These are phyloP conservation scores for Anolis sagrei DNA, from an alignment of 2,113 vertebrate species.

Conservation along the genomic window DNA sequence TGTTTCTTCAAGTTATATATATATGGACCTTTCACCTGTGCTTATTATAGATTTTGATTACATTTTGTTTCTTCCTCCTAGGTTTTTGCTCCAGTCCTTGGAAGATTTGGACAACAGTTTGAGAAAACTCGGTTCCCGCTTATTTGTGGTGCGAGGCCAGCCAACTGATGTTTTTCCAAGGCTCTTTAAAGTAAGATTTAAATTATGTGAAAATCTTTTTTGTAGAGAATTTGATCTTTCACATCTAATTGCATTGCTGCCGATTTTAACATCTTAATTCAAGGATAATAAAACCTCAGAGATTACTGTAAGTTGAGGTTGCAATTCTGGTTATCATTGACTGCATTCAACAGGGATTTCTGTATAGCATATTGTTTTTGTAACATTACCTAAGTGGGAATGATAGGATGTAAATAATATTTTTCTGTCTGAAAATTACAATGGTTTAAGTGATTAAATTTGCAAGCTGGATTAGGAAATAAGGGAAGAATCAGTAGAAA, in stretches of 20 bases:
- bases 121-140: slow-evolving; percentile 91
- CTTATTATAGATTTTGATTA: not conserved
- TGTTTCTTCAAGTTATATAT: not conserved
- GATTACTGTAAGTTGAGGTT: not conserved
- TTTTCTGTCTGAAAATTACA: too few species aligned
- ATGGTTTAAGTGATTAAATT: not conserved
- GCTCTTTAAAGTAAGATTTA: slow-evolving; percentile 89
- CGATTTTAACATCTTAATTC: not conserved
- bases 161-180: slow-evolving; percentile 94
- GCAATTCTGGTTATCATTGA: not conserved
- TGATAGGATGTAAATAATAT: not conserved
- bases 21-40: not conserved
- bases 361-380: too few species aligned
- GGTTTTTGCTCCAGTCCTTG: slow-evolving; percentile 93
- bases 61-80: slow-evolving; percentile 62
- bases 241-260: not conserved
- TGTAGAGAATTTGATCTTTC: not conserved
- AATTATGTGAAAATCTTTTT: not conserved
- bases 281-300: not conserved
- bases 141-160: slow-evolving; percentile 94
- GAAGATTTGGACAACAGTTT: slow-evolving; percentile 94
- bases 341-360: not conserved
- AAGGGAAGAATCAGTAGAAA: not conserved
- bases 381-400: not conserved
- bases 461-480: not conserved